These are phyloP conservation scores for Achlya flavicornis DNA, from an alignment of 2,888 invertebrate genomes.

Conservation along the genomic window DNA sequence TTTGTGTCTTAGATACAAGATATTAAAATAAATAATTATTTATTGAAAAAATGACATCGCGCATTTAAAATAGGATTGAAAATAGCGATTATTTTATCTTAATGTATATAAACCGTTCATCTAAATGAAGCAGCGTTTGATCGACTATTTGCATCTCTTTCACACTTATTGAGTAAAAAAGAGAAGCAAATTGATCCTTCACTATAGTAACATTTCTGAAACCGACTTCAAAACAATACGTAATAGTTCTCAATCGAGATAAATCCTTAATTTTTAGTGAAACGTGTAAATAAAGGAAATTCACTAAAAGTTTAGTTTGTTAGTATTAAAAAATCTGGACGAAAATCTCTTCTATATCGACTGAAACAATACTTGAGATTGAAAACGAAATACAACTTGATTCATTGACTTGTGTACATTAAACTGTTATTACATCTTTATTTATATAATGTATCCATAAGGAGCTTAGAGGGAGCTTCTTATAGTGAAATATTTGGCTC, in stretches of 20 bases:
- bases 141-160: not conserved
- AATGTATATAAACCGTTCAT: too few relatives aligned
- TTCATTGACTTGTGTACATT: not conserved
- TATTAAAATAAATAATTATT: too few relatives aligned
- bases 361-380: constrained; percentile 10
- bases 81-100: too few relatives aligned
- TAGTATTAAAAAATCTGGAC: not conserved
- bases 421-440: not conserved
- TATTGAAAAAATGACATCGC: too few relatives aligned
- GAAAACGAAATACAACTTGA: constrained; percentile 2
- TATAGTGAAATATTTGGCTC: not conserved
- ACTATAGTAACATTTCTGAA: not conserved
- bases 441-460: too few relatives aligned
- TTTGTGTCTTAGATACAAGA: too few relatives aligned
- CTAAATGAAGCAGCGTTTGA: not conserved
- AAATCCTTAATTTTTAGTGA: not conserved
- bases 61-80: too few relatives aligned
- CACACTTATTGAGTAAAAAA: not conserved
- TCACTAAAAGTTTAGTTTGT: constrained; percentile 1
- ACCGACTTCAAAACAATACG: constrained; percentile 1
- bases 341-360: constrained; percentile 7
- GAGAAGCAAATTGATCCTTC: not conserved
- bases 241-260: not conserved
- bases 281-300: constrained; percentile 3
- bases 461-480: too few relatives aligned